A percentile compares a stretch with the other conserved stretches of the same genome.
phyloP scores from a whole-genome alignment of 2,797 vertebrate species.

The Pitangus sulphuratus region DNA sequence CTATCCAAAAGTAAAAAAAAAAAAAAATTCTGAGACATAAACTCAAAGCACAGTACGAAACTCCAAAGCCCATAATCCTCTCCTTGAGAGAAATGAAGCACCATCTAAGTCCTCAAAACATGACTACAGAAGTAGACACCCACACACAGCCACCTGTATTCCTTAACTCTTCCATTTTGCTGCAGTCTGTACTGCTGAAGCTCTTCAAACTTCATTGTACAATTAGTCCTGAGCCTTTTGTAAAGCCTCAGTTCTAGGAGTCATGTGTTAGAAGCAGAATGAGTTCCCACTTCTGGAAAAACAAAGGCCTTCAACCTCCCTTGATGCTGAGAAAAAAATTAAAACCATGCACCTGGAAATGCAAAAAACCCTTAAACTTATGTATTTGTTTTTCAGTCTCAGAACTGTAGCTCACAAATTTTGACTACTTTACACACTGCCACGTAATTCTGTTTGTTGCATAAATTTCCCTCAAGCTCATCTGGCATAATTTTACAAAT shows the following conservation, averaged over 20 bases:
- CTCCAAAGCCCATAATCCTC: constrained; percentile 25
- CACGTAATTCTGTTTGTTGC: not conserved
- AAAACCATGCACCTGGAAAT: not conserved
- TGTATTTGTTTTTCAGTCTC: not conserved
- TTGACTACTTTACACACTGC: not conserved
- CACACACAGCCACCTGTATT: not conserved
- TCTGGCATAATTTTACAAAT: not conserved
- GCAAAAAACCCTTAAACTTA: not conserved
- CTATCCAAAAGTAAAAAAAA: not conserved
- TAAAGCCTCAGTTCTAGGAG: not conserved
- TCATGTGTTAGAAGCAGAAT: not conserved
- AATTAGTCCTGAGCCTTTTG: not conserved
- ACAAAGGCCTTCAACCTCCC: not conserved
- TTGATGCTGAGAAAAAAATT: not conserved
- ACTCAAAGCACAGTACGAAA: not conserved
- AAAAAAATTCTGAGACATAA: not conserved
- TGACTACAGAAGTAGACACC: not conserved
- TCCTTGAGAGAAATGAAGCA: not conserved
- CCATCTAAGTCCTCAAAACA: not conserved
- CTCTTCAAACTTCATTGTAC: not conserved
- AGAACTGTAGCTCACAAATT: not conserved
- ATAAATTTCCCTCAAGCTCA: not conserved
- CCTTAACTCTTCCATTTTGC: not conserved
- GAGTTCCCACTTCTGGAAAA: not conserved
- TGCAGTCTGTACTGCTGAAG: not conserved